phyloP scores from a whole-genome alignment of 2,797 vertebrate genomes.

The Babyrousa celebensis region DNA sequence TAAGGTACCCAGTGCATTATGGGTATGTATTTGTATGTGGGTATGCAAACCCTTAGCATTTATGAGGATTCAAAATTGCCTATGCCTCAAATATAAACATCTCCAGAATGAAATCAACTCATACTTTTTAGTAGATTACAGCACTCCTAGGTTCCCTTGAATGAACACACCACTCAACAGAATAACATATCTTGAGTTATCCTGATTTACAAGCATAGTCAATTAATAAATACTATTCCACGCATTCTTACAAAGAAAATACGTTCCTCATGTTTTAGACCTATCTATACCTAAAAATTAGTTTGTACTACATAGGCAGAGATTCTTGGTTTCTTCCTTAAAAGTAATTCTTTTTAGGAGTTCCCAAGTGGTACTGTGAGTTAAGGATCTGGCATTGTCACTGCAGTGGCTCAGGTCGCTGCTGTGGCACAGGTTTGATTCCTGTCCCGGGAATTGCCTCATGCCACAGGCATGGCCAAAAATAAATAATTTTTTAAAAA shows the following conservation, averaged over 20 bases:
- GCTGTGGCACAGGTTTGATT: too few species aligned
- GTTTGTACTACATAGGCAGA: not conserved
- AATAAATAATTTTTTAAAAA: too few species aligned
- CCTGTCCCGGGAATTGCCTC: too few species aligned
- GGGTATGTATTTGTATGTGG: slow-evolving; percentile 10
- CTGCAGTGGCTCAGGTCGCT: too few species aligned
- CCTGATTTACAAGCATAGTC: slow-evolving; percentile 26
- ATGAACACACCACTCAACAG: not conserved
- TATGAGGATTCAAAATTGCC: slow-evolving; percentile 23
- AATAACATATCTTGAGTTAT: not conserved
- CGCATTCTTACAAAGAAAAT: slow-evolving; percentile 29
- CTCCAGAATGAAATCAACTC: slow-evolving; percentile 46
- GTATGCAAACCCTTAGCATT: slow-evolving; percentile 38
- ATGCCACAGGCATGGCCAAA: too few species aligned
- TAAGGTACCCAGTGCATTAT: not conserved
- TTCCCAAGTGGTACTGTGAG: too few species aligned
- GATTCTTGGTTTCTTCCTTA: not conserved
- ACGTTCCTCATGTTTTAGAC: not conserved
- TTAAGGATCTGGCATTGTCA: too few species aligned
- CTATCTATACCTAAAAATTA: not conserved
- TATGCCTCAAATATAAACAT: slow-evolving; percentile 55
- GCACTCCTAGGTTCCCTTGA: not conserved
- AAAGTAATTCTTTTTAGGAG: slow-evolving; percentile 12
- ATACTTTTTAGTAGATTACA: slow-evolving; percentile 51
- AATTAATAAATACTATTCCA: slow-evolving; percentile 47